Conservation (phyloP, 2,113 vertebrate genomes). For the Aplodontia rufa region DNA sequence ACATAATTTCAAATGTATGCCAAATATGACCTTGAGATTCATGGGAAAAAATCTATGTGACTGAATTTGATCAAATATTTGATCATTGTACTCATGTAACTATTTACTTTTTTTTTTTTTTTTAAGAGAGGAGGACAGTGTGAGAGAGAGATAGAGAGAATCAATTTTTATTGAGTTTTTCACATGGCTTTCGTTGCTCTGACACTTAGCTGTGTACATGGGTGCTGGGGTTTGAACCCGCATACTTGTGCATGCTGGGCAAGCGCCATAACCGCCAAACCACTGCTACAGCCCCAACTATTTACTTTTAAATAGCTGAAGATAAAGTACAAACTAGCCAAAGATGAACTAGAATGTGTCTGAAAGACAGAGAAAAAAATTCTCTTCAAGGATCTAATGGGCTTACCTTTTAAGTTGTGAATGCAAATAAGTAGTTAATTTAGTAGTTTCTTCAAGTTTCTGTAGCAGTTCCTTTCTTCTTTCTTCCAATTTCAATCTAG, state of each 20-base stretch:
- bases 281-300: too few species aligned
- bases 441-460: conserved; percentile 90
- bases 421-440: conserved; percentile 88
- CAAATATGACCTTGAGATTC: neutral
- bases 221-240: too few species aligned
- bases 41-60: neutral
- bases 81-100: neutral
- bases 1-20: neutral
- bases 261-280: too few species aligned
- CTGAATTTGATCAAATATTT: neutral
- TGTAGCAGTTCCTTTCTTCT: conserved; percentile 87
- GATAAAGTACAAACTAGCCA: conserved; percentile 8
- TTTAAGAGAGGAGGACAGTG: too few species aligned
- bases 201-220: too few species aligned
- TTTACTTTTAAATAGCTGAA: conserved; percentile 25
- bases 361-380: neutral
- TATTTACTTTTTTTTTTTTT: neutral
- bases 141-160: too few species aligned
- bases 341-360: neutral
- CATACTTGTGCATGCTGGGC: too few species aligned
- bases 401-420: conserved; percentile 89
- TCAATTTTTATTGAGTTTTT: too few species aligned
- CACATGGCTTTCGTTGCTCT: too few species aligned
- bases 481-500: conserved; percentile 89
- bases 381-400: neutral